Base-by-base conservation (phyloP, 1,140 invertebrate genomes). In the Pseudobourletiella spinata region DNA sequence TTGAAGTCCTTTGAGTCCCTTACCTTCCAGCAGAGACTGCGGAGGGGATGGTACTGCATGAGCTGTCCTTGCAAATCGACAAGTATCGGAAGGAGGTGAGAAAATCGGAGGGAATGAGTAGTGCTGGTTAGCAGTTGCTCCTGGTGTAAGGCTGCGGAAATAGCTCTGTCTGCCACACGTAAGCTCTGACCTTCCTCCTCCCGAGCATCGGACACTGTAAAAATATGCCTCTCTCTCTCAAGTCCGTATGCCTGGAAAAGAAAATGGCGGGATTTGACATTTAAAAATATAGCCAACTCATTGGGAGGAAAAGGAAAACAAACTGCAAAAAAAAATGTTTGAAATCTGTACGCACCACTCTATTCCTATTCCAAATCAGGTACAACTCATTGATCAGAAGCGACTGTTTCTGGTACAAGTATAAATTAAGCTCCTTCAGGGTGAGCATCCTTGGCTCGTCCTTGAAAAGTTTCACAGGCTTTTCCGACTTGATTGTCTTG, bases 331-430 rank as follows among this genome's bases (percentile, higher is more conserved):
- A n/a, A n/a, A n/a, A n/a, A n/a, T n/a, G n/a, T n/a, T n/a, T n/a
- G n/a, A n/a, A 46, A 1, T 15, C 28, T 30, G 24, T 57, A n/a
- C 44, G 57, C 63, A 68, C 66, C 57, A 68, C 25, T 20, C 18
- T 20, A 50, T 58, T 57, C 8, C 63, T 35, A 63, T 68, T 65
- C 66, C 66, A 68, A 4, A 59, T 28, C 3, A 68, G 57, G 30
- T 55, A 68, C 0, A 68, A 32, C 51, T 68, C 66, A 50, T 63
- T 65, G n/a, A 68, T 25, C 18, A 68, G 35, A 3, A 42, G n/a
- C 2, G 66, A 68, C 25, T 58, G 51, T 2, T 51, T 44, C 39
- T 63, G 42, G 30, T 68, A 68, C 57, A 68, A 55, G 44, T 68
- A 64, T 16, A 68, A 51, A 59, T 65, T 54, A 30, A 65, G 39